A percentile compares a stretch with the other conserved stretches of the same genome.
These are phyloP conservation scores for Nemoura dubitans DNA, from an alignment of 2,888 invertebrate genomes.

Conservation along the genomic window DNA sequence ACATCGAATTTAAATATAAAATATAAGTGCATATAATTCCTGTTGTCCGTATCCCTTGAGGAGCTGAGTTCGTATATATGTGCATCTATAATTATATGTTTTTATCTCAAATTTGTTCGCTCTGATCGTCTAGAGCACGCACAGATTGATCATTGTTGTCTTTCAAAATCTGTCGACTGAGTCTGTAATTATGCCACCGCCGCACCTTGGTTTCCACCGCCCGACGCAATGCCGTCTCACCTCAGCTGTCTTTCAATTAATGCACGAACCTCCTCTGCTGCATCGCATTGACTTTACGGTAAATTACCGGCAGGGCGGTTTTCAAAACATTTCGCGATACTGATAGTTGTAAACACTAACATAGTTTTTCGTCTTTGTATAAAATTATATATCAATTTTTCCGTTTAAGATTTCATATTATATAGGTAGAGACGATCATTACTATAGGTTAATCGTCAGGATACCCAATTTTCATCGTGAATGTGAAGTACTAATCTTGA, in stretches of 20 bases:
- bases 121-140: not conserved
- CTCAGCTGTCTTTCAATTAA: not conserved
- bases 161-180: not conserved
- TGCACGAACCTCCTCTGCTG: no score
- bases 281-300: no score
- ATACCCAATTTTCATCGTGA: no score
- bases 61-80: not conserved
- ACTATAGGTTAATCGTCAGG: no score
- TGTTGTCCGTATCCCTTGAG: not conserved
- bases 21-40: not conserved
- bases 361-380: no score
- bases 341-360: no score
- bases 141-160: not conserved
- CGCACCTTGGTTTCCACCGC: not conserved
- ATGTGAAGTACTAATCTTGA: no score
- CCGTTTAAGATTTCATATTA: no score
- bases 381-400: no score
- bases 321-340: no score
- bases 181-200: not conserved
- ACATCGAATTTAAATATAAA: not conserved
- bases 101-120: not conserved
- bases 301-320: no score
- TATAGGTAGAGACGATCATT: no score
- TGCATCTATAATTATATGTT: conserved; percentile 7
- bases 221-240: not conserved